phyloP scores from a whole-genome alignment of 2,888 invertebrate species.

The Caenorhabditis wallacei region DNA sequence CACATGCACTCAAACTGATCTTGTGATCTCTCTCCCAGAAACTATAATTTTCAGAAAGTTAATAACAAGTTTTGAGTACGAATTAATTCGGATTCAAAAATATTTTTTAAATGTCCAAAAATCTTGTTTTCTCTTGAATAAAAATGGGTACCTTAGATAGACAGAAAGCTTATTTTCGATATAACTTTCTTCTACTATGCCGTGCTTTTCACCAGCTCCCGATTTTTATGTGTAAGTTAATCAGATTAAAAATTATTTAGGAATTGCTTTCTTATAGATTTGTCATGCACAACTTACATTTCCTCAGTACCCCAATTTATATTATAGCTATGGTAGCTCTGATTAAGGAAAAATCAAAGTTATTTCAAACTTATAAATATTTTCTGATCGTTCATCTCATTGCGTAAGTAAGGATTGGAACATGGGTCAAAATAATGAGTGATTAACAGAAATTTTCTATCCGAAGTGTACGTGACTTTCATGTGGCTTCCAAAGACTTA shows the following conservation, averaged over 20 bases:
- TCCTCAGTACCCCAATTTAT: slow-evolving; percentile 2
- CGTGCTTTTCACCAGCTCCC: background rate
- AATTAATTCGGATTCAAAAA: no score
- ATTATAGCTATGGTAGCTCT: background rate
- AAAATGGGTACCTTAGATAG: background rate
- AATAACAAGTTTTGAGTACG: no score
- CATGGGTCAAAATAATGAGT: background rate
- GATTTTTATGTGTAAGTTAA: background rate
- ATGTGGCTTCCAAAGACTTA: slow-evolving; percentile 8
- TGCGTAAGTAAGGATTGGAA: background rate
- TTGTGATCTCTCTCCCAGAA: no score
- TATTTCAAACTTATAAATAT: slow-evolving; percentile 12
- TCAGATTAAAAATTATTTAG: background rate
- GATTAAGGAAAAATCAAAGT: background rate
- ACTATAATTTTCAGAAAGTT: no score
- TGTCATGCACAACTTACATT: slow-evolving; percentile 1
- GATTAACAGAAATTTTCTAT: slow-evolving; percentile 1
- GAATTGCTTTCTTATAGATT: background rate
- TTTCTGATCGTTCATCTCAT: slow-evolving; percentile 5
- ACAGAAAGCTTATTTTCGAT: background rate
- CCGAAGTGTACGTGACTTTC: slow-evolving; percentile 11
- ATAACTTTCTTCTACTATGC: background rate
- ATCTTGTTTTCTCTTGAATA: background rate
- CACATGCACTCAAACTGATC: no score
- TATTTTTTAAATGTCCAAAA: background rate